Conservation (phyloP, 2,888 invertebrate species). For the Cepaea hortensis region DNA sequence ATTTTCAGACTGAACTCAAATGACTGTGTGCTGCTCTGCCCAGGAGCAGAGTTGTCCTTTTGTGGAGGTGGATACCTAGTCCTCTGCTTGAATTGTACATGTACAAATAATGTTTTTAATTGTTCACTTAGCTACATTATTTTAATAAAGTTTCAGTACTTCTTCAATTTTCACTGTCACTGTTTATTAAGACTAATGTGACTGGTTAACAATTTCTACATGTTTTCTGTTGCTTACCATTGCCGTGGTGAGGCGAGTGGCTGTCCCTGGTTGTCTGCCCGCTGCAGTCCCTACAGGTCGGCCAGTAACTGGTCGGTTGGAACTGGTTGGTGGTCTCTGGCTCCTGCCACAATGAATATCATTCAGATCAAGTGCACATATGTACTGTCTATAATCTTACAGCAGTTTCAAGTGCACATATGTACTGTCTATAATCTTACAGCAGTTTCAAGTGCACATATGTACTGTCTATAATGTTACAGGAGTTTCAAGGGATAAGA, state of each 20-base stretch:
- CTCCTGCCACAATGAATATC: constrained; percentile 18
- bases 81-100: too few species aligned
- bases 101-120: too few species aligned
- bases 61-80: too few species aligned
- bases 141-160: too few species aligned
- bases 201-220: not conserved
- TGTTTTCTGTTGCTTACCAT: constrained; percentile 63
- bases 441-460: not conserved
- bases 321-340: constrained; percentile 52
- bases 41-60: too few species aligned
- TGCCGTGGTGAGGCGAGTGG: constrained; percentile 74
- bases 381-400: not conserved
- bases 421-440: not conserved
- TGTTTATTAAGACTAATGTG: not conserved
- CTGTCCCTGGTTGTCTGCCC: constrained; percentile 73
- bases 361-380: not conserved
- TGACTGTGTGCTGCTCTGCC: too few species aligned
- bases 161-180: not conserved
- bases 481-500: not conserved
- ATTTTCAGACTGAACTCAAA: too few species aligned
- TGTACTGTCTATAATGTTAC: not conserved
- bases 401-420: not conserved
- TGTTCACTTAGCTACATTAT: too few species aligned
- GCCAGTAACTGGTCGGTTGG: constrained; percentile 48
- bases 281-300: constrained; percentile 56